A percentile compares a stretch with the other conserved stretches of the same genome.
phyloP scores from a whole-genome alignment of 2,113 vertebrate genomes.

The Excalfactoria chinensis region DNA sequence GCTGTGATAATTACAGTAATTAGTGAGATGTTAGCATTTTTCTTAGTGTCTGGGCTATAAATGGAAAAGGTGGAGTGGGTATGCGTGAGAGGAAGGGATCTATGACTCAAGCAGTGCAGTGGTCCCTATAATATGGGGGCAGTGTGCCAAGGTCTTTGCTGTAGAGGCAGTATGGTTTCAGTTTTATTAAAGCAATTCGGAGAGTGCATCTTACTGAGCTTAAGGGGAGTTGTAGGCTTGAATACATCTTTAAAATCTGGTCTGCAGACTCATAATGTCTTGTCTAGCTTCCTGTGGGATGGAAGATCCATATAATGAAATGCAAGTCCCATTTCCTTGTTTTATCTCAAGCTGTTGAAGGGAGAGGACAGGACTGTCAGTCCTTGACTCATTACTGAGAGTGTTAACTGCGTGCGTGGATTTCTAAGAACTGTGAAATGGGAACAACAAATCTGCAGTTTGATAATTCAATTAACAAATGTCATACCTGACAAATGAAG shows the following conservation, averaged over 20 bases:
- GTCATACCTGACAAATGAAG: neutral
- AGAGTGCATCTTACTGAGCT: neutral
- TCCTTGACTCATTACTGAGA: neutral
- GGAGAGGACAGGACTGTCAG: neutral
- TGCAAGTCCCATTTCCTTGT: neutral
- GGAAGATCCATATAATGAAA: neutral
- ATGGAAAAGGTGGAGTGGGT: conserved; percentile 30
- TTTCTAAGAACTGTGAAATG: neutral
- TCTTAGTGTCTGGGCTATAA: conserved; percentile 33
- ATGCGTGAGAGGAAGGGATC: neutral
- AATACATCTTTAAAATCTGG: neutral
- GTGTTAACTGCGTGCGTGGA: neutral
- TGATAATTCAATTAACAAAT: neutral
- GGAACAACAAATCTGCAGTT: neutral
- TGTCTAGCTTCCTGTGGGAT: neutral
- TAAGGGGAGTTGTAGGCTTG: neutral
- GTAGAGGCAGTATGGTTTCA: neutral
- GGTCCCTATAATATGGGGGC: neutral
- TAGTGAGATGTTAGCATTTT: conserved; percentile 33
- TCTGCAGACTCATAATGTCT: neutral
- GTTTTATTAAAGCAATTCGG: neutral
- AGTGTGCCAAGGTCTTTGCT: neutral
- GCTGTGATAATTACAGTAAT: conserved; percentile 69
- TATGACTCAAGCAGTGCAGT: neutral
- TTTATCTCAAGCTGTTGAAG: neutral